Conservation (phyloP, 2,888 invertebrate species). For the Ochropleura leucogaster region DNA sequence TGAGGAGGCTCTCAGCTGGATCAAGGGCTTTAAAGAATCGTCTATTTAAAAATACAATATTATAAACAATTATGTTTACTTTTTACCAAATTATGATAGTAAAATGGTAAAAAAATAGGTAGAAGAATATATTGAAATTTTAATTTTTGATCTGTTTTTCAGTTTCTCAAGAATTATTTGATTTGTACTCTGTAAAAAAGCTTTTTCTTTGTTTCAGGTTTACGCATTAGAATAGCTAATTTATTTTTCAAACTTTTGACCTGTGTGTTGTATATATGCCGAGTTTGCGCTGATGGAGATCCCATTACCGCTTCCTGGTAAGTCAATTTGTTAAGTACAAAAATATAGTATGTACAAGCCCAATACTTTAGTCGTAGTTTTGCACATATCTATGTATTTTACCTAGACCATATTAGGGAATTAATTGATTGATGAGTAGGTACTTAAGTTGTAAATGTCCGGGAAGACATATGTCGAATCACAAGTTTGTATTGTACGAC, state of each 20-base stretch:
- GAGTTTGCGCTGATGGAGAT: constrained; percentile 97
- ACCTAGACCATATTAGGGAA: not conserved
- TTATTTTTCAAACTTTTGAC: constrained; percentile 99
- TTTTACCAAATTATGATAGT: too few species aligned
- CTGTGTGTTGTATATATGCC: constrained; percentile 98
- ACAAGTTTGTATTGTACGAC: not conserved
- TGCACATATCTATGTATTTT: not conserved
- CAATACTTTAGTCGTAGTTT: not conserved
- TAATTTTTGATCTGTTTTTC: not conserved
- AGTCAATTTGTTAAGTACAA: constrained; percentile 78
- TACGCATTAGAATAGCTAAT: constrained; percentile 99
- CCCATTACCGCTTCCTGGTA: constrained; percentile 97
- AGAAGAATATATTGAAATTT: not conserved
- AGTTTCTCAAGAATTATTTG: not conserved
- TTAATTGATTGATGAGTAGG: not conserved
- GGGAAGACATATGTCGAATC: not conserved
- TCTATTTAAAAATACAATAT: too few species aligned
- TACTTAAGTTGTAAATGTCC: too few species aligned
- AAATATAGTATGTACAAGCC: not conserved
- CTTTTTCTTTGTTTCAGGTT: constrained; percentile 92
- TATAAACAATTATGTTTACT: too few species aligned
- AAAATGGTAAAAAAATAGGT: not conserved
- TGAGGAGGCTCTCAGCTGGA: too few species aligned
- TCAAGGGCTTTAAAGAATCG: too few species aligned
- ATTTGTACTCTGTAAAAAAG: not conserved